Evolutionary conservation across 2,888 invertebrate genomes (phyloP), one percentile per base, ranked within the genome.

Genomic region (Ashinkailepas kermadecensis): DNA sequence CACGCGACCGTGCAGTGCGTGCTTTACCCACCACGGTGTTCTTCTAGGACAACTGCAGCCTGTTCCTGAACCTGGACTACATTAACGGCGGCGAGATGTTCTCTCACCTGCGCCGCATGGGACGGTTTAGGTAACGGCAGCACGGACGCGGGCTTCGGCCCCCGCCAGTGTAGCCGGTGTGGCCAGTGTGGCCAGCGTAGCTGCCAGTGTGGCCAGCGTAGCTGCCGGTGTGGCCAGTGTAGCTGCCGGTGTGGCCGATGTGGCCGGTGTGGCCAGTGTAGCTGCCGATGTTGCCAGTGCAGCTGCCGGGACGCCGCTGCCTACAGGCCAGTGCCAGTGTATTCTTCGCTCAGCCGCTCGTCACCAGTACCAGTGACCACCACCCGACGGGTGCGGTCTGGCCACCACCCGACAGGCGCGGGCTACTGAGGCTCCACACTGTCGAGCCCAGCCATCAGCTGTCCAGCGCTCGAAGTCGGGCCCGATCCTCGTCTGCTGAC

Each of bases 11-110:
- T 23, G 7, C 58, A 21, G 8, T 59, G 82, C 78, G 81, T 64
- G 64, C 85, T 84, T 83, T 23, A 65, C 65, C 65, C 74, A 56
- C 54, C 56, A 21, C 8, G 39, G 39, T 39, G 39, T 59, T 11
- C 15, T 65, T 65, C 23, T 87, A 91, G 90, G 99, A 99, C 91
- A 99, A 99, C 92, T 97, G 98, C 86, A 99, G 99, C 90, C 91
- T 99, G 86, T 99, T 99, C 90, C 99, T 99, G 99, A 97, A 99
- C 86, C 92, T 99, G 88, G 99, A 99, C 90, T 99, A 99, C 89
- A 98, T 99, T 85, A 97, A 97, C 80, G 99, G 99, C 39, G 99
- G 99, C 84, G 99, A 99, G 90, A 99, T 99, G 99, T 99, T 99
- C 90, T 99, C 99, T 83, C 99, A 99, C 90, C 91, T 99, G 86